Percentiles rank a stretch among this genome's conserved stretches.
These are phyloP conservation scores for Gopherus evgoodei DNA, from an alignment of 2,113 vertebrate genomes.

Conservation along the genomic window DNA sequence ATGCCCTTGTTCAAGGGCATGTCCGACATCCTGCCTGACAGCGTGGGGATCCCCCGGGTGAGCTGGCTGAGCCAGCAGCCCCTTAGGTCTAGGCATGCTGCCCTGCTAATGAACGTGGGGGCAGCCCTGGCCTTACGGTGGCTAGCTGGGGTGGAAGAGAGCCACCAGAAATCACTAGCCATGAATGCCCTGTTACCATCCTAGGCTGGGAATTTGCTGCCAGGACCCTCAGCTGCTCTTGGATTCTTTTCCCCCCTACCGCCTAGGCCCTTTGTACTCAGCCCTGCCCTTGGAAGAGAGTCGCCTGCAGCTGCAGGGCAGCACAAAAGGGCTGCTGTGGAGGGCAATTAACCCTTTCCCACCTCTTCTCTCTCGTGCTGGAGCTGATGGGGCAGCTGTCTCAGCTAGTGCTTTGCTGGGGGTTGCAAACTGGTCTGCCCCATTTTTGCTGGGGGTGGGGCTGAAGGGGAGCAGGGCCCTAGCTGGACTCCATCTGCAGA, in stretches of 20 bases:
- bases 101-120: neutral
- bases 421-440: neutral
- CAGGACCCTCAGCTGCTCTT: neutral
- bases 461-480: neutral
- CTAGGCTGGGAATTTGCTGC: neutral
- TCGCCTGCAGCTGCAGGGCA: neutral
- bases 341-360: neutral
- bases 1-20: fast-evolving
- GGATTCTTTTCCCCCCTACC: too few relatives aligned
- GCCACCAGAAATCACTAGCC: neutral
- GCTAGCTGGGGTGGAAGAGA: neutral
- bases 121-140: neutral
- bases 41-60: neutral
- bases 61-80: too few relatives aligned
- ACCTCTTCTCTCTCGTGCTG: too few relatives aligned
- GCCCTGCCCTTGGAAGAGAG: neutral
- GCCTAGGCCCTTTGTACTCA: neutral
- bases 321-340: neutral
- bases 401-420: neutral
- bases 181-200: neutral
- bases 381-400: neutral
- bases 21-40: neutral
- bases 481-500: too few relatives aligned
- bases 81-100: neutral
- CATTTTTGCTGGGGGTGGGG: neutral